phyloP scores from a whole-genome alignment of 2,113 vertebrate species.

The Australoheros scitulus region DNA sequence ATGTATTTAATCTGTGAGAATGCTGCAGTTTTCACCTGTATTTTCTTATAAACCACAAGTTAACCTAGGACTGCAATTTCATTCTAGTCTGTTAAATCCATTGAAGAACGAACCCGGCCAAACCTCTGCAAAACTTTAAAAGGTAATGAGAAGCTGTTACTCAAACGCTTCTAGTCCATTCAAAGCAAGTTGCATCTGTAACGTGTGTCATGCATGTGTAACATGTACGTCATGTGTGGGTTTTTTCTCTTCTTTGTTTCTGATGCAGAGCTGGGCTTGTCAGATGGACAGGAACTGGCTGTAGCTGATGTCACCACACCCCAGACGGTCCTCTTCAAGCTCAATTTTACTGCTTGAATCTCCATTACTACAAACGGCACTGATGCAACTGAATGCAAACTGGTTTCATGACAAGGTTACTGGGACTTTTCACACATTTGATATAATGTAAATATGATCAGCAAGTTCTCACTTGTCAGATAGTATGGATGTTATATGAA shows the following conservation, averaged over 20 bases:
- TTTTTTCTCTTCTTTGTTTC: background rate
- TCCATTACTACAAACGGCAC: slow-evolving; percentile 1
- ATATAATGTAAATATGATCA: slow-evolving; percentile 55
- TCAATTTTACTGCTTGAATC: slow-evolving; percentile 89
- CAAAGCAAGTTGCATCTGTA: background rate
- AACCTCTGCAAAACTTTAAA: slow-evolving; percentile 97
- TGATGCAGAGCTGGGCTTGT: slow-evolving; percentile 85
- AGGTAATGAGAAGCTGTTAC: slow-evolving; percentile 75
- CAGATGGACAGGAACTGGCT: slow-evolving; percentile 93
- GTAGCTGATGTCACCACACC: slow-evolving; percentile 95
- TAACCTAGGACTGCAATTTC: background rate
- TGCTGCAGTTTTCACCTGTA: background rate
- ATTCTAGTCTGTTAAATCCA: slow-evolving; percentile 84
- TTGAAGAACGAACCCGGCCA: slow-evolving; percentile 93
- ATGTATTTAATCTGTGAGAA: background rate
- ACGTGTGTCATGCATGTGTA: background rate
- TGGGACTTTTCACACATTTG: slow-evolving; percentile 41
- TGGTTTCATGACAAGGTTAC: slow-evolving; percentile 13
- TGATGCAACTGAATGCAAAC: slow-evolving; percentile 36
- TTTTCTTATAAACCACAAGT: background rate
- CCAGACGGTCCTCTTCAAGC: slow-evolving; percentile 94
- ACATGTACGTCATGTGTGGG: background rate
- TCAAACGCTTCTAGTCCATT: background rate
- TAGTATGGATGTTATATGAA: slow-evolving; percentile 15
- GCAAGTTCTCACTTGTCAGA: slow-evolving; percentile 5